phyloP scores from a whole-genome alignment of 2,888 invertebrate genomes.

The Chrysolina oricalcia region DNA sequence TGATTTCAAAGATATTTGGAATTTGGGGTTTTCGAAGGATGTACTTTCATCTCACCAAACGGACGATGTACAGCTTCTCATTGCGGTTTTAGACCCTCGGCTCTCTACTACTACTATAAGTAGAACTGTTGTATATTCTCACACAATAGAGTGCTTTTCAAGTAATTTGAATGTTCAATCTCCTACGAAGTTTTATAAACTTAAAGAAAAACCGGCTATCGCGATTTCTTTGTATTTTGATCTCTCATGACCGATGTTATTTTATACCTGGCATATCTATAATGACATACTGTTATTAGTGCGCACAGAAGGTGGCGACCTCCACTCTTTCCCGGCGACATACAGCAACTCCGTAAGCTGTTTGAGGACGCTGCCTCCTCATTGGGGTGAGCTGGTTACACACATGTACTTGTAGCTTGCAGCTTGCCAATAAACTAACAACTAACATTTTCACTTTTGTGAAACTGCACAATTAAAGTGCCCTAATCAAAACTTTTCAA shows the following conservation, averaged over 20 bases:
- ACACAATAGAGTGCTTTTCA: not conserved
- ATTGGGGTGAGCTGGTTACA: slow-evolving; percentile 59
- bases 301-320: slow-evolving; percentile 89
- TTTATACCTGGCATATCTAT: slow-evolving; percentile 3
- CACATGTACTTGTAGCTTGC: slow-evolving; percentile 6
- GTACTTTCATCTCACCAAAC: too few relatives aligned
- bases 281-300: slow-evolving; percentile 70
- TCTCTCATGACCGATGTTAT: slow-evolving; percentile 10
- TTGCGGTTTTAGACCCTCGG: too few relatives aligned
- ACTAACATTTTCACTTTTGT: not conserved
- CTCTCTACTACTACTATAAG: too few relatives aligned
- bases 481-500: too few relatives aligned
- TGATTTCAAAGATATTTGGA: too few relatives aligned
- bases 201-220: not conserved
- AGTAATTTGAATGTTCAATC: not conserved
- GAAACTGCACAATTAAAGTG: not conserved
- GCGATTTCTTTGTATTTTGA: not conserved
- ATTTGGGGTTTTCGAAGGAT: too few relatives aligned
- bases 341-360: slow-evolving; percentile 84
- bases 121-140: not conserved
- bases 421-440: slow-evolving; percentile 1
- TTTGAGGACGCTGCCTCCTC: slow-evolving; percentile 82
- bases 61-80: too few relatives aligned
- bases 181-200: too few relatives aligned
- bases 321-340: slow-evolving; percentile 86